phyloP scores from a whole-genome alignment of 1,140 invertebrate species.

The Wiebesia pumilae region DNA sequence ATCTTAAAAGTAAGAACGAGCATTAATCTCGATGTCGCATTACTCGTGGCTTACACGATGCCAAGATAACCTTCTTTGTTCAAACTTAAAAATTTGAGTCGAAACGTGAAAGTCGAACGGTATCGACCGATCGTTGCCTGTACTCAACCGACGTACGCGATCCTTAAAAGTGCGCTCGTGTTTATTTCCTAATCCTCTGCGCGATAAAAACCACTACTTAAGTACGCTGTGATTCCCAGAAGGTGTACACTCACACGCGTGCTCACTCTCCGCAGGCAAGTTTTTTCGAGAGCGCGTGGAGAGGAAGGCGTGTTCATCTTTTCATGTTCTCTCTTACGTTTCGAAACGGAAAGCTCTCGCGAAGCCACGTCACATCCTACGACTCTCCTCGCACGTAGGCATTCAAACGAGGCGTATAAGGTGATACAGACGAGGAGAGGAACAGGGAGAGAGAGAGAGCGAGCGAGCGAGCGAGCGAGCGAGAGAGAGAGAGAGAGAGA shows the following conservation, averaged over 20 bases:
- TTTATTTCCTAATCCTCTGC: neutral
- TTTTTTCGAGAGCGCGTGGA: neutral
- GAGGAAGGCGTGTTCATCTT: neutral
- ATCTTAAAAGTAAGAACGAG: too few species aligned
- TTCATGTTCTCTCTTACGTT: neutral
- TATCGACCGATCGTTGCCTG: too few species aligned
- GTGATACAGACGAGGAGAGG: neutral
- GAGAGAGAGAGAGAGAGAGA: slow-evolving; percentile 8
- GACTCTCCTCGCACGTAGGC: too few species aligned
- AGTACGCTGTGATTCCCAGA: neutral
- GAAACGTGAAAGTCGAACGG: too few species aligned
- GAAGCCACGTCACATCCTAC: neutral
- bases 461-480: too few species aligned
- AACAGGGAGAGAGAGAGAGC: slow-evolving; percentile 38
- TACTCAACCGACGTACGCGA: neutral
- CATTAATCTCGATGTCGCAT: too few species aligned
- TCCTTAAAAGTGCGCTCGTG: too few species aligned
- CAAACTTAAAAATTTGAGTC: too few species aligned
- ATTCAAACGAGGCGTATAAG: neutral
- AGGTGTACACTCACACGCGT: neutral
- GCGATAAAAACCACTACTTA: neutral
- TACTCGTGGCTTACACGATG: too few species aligned
- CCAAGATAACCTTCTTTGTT: too few species aligned
- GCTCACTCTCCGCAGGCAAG: neutral
- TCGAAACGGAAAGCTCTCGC: neutral